These are phyloP conservation scores for Pycnonotus jocosus DNA, from an alignment of 2,113 vertebrate species.

Conservation along the genomic window DNA sequence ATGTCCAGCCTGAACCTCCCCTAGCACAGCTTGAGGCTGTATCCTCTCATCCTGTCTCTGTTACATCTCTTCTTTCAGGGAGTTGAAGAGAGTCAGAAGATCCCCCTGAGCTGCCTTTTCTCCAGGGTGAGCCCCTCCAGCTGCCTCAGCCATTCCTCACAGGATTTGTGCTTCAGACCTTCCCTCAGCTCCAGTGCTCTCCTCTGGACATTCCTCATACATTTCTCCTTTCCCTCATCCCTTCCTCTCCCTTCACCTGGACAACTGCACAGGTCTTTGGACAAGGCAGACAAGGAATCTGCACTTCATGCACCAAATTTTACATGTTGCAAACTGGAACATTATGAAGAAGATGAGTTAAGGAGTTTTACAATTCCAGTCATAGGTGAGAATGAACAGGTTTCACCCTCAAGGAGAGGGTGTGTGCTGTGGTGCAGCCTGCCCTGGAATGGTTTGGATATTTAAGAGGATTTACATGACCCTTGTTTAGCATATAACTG, in stretches of 20 bases:
- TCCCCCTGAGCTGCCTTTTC: not conserved
- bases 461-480: not conserved
- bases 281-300: not conserved
- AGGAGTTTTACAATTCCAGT: not conserved
- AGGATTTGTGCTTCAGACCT: not conserved
- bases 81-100: too few relatives aligned
- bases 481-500: not conserved
- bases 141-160: not conserved
- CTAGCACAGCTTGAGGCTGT: too few relatives aligned
- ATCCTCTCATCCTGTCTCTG: not conserved
- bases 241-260: not conserved
- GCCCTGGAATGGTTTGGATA: not conserved
- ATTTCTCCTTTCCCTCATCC: not conserved
- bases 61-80: too few relatives aligned
- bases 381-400: not conserved
- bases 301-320: fast-evolving
- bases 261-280: not conserved
- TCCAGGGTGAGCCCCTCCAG: not conserved
- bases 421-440: not conserved
- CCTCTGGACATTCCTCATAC: not conserved
- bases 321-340: fast-evolving
- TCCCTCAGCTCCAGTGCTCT: not conserved
- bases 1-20: not conserved
- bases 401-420: not conserved
- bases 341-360: not conserved